Base-by-base conservation (phyloP, 2,113 vertebrate genomes). In the Eclectus roratus region DNA sequence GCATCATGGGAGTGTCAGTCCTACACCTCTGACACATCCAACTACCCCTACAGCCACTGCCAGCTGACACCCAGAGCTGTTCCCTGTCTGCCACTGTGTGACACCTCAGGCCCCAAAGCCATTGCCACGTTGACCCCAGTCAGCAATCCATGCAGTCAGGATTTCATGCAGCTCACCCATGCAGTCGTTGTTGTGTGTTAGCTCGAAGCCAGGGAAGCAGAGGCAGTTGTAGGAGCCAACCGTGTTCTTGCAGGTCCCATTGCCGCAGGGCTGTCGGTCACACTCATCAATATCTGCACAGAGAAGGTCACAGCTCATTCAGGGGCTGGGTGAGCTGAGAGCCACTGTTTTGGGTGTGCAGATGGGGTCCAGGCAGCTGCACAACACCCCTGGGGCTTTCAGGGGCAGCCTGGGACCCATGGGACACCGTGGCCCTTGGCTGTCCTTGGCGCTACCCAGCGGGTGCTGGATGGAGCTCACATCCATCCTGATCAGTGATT, bases 151-250 rank as follows among this genome's bases (percentile, higher is more conserved):
- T 0, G 3, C 0, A 11, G 21, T 15, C n/a, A 9, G 65, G 50
- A 24, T 12, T 3, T 17, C 24, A 0, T 3, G 37, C 6, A 2
- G 6, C 98, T 89, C 97, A 99, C 99, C 99, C 98, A 99, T 98
- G 96, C 99, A 99, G 97, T 98, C 98, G 5, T 99, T 98, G 76
- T 98, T 98, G 98, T 98, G 99, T 0, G 98, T 98, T 11, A 99
- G 98, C 94, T 98, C 98, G 14, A 99, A 99, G 73, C 99, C 99
- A 0, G 98, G 98, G 97, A 99, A 99, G 97, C 99, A 99, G 63
- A 99, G 98, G 92, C 99, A 99, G 98, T 98, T 98, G 97, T 99
- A 99, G 96, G 99, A 99, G 85, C 99, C 99, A 18, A 99, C 98
- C 0, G 98, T 98, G 97, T 99, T 99, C 97, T 99, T 99, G 93